Conservation (phyloP, 2,113 vertebrate genomes). For the Tursiops truncatus region DNA sequence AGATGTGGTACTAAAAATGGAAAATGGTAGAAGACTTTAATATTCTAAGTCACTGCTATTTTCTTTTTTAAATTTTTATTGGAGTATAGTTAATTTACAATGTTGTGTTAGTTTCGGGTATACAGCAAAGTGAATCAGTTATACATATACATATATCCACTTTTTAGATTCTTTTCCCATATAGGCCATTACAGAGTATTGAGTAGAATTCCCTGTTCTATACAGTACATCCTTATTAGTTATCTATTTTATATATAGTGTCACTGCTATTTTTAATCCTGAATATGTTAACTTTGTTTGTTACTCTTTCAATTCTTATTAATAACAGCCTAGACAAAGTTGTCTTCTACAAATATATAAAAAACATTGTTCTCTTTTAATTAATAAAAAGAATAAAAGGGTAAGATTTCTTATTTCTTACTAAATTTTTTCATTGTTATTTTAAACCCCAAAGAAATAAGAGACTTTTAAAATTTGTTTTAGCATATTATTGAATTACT, state of each 20-base stretch:
- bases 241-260: too few species aligned
- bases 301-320: conserved; percentile 30
- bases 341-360: background rate
- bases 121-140: too few species aligned
- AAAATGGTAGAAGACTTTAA: background rate
- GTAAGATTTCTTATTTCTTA: background rate
- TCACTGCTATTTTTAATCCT: conserved; percentile 14
- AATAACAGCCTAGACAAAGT: background rate
- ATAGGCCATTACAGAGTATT: too few species aligned
- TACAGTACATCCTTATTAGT: too few species aligned
- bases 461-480: background rate
- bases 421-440: background rate
- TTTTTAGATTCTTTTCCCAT: too few species aligned
- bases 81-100: too few species aligned
- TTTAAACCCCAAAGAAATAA: background rate
- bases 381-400: background rate
- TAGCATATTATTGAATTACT: background rate
- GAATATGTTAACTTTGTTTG: background rate
- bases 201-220: too few species aligned
- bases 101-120: too few species aligned
- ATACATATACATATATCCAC: too few species aligned
- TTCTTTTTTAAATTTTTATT: background rate
- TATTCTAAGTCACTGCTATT: background rate
- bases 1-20: background rate
- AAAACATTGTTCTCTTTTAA: background rate